Evolutionary conservation across 2,888 invertebrate genomes (phyloP).

Genomic region (Tetranychus truncatus): DNA sequence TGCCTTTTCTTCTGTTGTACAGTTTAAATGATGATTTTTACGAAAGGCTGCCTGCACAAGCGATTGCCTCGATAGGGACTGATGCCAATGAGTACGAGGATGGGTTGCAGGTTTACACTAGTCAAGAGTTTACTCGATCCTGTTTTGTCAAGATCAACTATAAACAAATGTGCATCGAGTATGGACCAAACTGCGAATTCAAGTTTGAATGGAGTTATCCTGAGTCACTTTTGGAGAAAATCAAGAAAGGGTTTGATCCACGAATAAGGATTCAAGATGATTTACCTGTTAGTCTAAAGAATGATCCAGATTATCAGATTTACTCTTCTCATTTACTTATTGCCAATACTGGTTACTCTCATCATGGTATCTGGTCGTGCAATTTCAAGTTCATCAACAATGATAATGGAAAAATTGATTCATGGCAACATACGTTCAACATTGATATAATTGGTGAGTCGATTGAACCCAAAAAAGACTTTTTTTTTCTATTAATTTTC

Average conservation of each 20-base stretch:
- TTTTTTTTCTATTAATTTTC: no score
- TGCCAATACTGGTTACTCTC: background rate
- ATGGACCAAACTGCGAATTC: background rate
- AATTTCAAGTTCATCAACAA: slow-evolving; percentile 4
- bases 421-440: background rate
- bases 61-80: background rate
- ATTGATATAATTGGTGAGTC: background rate
- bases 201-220: slow-evolving; percentile 5
- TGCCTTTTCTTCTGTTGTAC: background rate
- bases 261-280: background rate
- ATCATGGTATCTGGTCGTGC: slow-evolving; percentile 5
- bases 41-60: background rate
- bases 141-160: background rate
- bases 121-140: background rate
- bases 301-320: background rate
- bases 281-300: background rate
- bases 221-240: background rate
- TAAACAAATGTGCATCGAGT: background rate
- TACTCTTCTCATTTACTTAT: background rate
- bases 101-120: background rate
- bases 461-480: background rate
- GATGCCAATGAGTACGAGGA: background rate
- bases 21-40: background rate
- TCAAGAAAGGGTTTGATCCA: background rate
- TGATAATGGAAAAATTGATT: slow-evolving; percentile 8